Base-by-base conservation (phyloP, 2,888 invertebrate species). In the Melieria crassipennis region DNA sequence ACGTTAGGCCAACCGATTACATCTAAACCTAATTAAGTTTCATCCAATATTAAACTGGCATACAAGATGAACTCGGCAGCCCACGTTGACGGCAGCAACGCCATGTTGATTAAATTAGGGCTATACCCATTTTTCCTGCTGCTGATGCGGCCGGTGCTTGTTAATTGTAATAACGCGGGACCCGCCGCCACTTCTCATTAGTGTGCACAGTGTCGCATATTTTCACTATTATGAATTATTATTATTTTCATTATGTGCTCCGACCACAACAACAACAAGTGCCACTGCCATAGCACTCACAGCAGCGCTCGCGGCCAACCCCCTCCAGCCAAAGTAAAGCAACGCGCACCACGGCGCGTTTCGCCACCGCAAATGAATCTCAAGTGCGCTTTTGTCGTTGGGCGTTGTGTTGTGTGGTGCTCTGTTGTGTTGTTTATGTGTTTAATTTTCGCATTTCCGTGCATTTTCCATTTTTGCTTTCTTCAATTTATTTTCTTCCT, bases 371-470 rank as follows among this genome's bases (percentile, higher is more conserved):
- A 57, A 55, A 56, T 6, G 52, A 4, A 56, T 42, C 48, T 69
- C 57, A 69, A 69, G 69, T 57, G 50, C 50, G 67, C 67, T 45
- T 60, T 67, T 67, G 67, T 58, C 67, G 50, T 58, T 43, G 58
- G 58, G 42, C 50, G 47, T 16, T 58, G 7, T 47, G 47, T 30
- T n/a, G 42, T 57, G 66, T 11, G 42, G 13, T 30, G 50, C 43
- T 61, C 62, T 47, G 43, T 56, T 47, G 16, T 62, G 62, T 48
- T 13, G 42, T 62, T 62, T 67, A 46, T 60, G 56, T 46, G 50
- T 65, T 70, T 52, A 70, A 70, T 70, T 70, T 70, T 70, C 65
- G 70, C 65, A 65, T 70, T 70, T 65, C 70, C 58, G 58, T 56
- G 11, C 50, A 43, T 47, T 70, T 62, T 9, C 56, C 65, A 42